These are phyloP conservation scores for Protomyctophum bolini DNA, from an alignment of 2,113 vertebrate genomes.

Conservation along the genomic window DNA sequence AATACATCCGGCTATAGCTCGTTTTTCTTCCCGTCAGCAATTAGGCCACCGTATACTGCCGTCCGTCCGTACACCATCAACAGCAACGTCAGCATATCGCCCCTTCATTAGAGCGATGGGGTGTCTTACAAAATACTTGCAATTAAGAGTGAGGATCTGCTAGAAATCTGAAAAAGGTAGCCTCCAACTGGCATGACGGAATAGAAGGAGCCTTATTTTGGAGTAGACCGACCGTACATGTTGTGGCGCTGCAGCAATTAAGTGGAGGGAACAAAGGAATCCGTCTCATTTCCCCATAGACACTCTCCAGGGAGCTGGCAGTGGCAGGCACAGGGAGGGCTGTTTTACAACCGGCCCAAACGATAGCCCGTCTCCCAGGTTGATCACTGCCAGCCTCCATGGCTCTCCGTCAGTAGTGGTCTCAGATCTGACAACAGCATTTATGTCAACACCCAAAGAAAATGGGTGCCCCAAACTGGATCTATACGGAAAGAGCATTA, in stretches of 20 bases:
- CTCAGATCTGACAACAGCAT: conserved; percentile 34
- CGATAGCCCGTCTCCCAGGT: conserved; percentile 32
- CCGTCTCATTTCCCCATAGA: conserved; percentile 52
- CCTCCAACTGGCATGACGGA: conserved; percentile 31
- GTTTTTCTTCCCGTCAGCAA: conserved; percentile 37
- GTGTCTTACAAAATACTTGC: conserved; percentile 47
- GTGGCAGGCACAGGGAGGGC: conserved; percentile 35
- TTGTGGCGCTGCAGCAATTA: conserved; percentile 55
- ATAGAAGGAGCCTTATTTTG: conserved; percentile 13
- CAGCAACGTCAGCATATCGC: conserved; percentile 36
- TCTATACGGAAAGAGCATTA: conserved; percentile 20
- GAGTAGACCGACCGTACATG: conserved; percentile 52
- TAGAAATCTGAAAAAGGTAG: conserved; percentile 40
- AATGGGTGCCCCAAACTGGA: conserved; percentile 5
- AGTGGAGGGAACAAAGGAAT: conserved; percentile 59
- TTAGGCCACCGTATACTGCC: conserved; percentile 38
- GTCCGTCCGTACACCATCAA: conserved; percentile 42
- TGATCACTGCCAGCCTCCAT: conserved; percentile 33
- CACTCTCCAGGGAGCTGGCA: conserved; percentile 45
- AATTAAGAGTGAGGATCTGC: conserved; percentile 49
- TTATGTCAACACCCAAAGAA: conserved; percentile 30
- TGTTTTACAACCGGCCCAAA: conserved; percentile 35
- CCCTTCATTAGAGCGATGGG: conserved; percentile 46
- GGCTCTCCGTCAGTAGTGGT: conserved; percentile 22
- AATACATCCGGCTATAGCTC: conserved; percentile 34